These are phyloP conservation scores for Oncorhynchus gorbuscha DNA, from an alignment of 2,113 vertebrate species.

Conservation along the genomic window DNA sequence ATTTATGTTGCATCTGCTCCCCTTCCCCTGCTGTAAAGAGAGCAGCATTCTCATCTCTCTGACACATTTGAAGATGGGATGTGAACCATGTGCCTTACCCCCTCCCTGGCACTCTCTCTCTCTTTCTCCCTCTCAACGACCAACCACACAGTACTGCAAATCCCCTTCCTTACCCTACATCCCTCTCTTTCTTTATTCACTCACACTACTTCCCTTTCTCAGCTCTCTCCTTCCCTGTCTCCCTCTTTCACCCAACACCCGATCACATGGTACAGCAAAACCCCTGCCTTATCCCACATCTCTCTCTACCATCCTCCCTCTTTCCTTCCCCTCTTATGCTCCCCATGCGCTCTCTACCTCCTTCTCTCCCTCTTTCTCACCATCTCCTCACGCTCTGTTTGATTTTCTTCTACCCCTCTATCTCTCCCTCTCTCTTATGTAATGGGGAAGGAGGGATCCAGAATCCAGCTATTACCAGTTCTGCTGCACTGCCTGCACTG, in stretches of 20 bases:
- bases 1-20: conserved; percentile 25
- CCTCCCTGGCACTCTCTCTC: neutral
- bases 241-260: conserved; percentile 28
- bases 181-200: conserved; percentile 21
- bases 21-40: neutral
- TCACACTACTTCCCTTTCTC: conserved; percentile 17
- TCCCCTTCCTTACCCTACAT: neutral
- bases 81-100: conserved; percentile 36
- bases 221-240: too few species aligned
- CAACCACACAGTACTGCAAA: too few species aligned
- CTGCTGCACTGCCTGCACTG: conserved; percentile 55
- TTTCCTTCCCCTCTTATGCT: neutral
- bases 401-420: neutral
- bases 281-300: conserved; percentile 24
- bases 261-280: too few species aligned
- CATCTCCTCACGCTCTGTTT: neutral
- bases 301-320: conserved; percentile 6
- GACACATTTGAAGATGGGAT: conserved; percentile 47
- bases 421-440: conserved; percentile 60
- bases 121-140: conserved; percentile 25
- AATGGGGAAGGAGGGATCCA: conserved; percentile 38
- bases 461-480: conserved; percentile 64
- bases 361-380: too few species aligned
- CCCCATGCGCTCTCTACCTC: neutral
- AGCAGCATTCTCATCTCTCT: conserved; percentile 17